phyloP scores from a whole-genome alignment of 2,797 vertebrate genomes.

The Crotalus adamanteus region DNA sequence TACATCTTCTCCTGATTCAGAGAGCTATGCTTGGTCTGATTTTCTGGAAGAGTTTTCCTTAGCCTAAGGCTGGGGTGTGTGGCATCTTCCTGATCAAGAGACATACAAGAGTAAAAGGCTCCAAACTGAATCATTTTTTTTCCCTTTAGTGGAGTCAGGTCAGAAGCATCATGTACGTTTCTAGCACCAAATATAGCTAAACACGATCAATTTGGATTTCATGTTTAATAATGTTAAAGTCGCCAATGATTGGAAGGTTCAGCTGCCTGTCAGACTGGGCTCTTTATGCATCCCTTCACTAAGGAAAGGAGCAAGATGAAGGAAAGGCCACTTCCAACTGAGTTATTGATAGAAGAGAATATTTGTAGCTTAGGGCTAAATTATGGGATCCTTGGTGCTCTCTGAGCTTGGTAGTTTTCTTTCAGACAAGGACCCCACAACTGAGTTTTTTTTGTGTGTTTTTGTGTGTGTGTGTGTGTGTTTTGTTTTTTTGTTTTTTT shows the following conservation, averaged over 20 bases:
- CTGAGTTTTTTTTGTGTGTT: neutral
- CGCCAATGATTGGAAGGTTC: neutral
- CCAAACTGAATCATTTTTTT: neutral
- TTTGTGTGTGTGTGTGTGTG: no score
- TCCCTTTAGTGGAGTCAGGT: neutral
- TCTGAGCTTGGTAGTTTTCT: neutral
- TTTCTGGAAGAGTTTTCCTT: neutral
- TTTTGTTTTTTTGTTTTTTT: neutral
- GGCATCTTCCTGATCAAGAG: neutral
- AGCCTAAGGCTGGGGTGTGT: neutral
- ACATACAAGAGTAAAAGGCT: neutral
- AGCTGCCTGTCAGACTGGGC: neutral
- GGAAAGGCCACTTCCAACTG: neutral
- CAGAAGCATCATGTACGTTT: neutral
- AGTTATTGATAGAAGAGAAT: neutral
- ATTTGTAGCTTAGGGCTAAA: neutral
- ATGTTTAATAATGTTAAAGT: neutral
- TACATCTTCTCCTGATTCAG: neutral
- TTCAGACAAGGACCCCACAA: neutral
- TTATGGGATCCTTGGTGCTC: neutral
- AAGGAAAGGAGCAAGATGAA: neutral
- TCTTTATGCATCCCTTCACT: neutral
- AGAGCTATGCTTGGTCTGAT: neutral
- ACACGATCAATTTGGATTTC: neutral
- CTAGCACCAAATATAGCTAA: neutral